A percentile compares a stretch with the other conserved stretches of the same genome.
Conservation (phyloP, 2,888 invertebrate species). For the Folsomia candida region DNA sequence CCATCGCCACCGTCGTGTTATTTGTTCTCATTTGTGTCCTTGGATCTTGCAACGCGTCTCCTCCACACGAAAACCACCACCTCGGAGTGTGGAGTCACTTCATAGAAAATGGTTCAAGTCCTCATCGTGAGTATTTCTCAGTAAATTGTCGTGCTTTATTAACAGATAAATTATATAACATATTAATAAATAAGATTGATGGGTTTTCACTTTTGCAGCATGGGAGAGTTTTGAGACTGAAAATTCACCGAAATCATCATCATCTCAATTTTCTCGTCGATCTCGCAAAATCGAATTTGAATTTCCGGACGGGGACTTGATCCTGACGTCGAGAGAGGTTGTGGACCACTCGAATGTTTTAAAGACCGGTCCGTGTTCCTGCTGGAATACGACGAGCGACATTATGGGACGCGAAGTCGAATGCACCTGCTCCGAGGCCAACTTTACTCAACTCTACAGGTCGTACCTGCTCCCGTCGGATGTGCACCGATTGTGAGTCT, state of each 20-base stretch:
- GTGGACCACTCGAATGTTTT: conserved; percentile 17
- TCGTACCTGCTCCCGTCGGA: conserved; percentile 24
- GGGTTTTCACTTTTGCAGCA: not conserved
- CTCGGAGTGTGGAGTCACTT: not conserved
- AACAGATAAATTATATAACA: no score
- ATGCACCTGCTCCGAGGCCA: conserved; percentile 41
- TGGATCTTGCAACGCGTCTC: not conserved
- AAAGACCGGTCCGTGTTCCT: conserved; percentile 29
- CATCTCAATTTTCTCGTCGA: not conserved
- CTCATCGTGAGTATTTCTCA: no score
- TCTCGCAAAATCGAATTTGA: conserved; percentile 1
- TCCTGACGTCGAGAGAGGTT: not conserved
- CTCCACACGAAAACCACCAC: not conserved
- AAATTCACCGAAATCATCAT: not conserved
- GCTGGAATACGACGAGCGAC: conserved; percentile 41
- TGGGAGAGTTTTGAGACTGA: not conserved
- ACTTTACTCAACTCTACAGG: conserved; percentile 26
- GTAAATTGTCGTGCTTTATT: no score
- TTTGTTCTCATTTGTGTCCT: not conserved
- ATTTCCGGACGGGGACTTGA: not conserved
- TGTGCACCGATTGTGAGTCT: conserved; percentile 43
- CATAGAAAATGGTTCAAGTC: not conserved
- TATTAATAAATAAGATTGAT: no score
- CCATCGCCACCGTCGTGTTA: not conserved
- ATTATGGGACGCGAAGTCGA: conserved; percentile 36